Conservation (phyloP, 2,888 invertebrate genomes). For the Cataglyphis cursor region DNA sequence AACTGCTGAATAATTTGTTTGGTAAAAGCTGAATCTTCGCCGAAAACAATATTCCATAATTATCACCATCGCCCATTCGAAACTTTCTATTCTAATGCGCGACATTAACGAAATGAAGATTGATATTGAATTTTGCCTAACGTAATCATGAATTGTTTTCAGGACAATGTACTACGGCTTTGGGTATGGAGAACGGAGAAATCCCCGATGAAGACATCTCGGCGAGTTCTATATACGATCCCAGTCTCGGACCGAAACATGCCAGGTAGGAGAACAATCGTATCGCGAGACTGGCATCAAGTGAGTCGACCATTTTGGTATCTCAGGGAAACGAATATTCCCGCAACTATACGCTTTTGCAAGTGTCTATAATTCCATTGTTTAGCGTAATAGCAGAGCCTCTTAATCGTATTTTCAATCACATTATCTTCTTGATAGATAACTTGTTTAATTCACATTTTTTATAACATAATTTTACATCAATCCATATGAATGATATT, state of each 20-base stretch:
- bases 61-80: neutral
- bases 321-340: constrained; percentile 58
- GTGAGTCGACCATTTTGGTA: constrained; percentile 59
- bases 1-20: neutral
- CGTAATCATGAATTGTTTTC: constrained; percentile 77
- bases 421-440: neutral
- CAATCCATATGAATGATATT: neutral
- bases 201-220: constrained; percentile 86
- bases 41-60: constrained; percentile 2
- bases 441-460: neutral
- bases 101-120: constrained; percentile 58
- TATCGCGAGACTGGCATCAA: constrained; percentile 67
- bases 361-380: neutral
- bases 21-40: constrained; percentile 12
- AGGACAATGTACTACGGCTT: constrained; percentile 84
- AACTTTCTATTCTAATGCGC: constrained; percentile 32
- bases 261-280: constrained; percentile 84
- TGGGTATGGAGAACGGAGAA: constrained; percentile 85
- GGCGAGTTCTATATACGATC: constrained; percentile 85
- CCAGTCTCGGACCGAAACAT: constrained; percentile 84
- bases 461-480: neutral
- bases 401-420: neutral
- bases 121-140: constrained; percentile 69
- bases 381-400: neutral
- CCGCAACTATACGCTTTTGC: neutral